Base-by-base conservation (phyloP, 1,140 invertebrate genomes). In the Euura saliciscinereae region DNA sequence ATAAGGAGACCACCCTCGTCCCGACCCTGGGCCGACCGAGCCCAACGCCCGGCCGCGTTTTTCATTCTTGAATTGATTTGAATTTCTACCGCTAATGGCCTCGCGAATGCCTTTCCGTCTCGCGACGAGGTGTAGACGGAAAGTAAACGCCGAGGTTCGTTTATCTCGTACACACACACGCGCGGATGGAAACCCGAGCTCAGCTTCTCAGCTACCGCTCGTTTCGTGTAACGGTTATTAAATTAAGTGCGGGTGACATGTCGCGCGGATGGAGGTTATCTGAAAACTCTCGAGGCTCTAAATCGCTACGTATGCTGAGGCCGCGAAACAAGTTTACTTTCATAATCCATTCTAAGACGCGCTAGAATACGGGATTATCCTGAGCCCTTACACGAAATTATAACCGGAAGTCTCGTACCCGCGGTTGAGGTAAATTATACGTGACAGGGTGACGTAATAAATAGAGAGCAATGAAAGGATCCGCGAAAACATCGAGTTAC, bases 231-330 rank as follows among this genome's bases (percentile, higher is more conserved):
- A 28, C 28, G 28, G 28, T 28, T 28, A 28, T 28, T 28, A 28
- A 28, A 28, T 28, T 28, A 28, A 28, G 28, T 28, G 28, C 28
- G 28, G 28, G 28, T 28, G 28, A 28, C 28, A 1, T 28, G 0
- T 28, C 28, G 28, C 28, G 28, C 28, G 28, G 28, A 28, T 28
- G 28, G 28, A 28, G 28, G 28, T 28, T 28, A 28, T 28, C 28
- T 28, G 28, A 28, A 28, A 28, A 28, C 28, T 28, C 28, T 28
- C 28, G 28, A 28, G 28, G 28, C 28, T 28, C 76, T 73, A 72
- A 78, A 76, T 72, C 72, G 74, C 77, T 74, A 75, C 74, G 72
- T 75, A 74, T 74, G 74, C 72, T 73, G 75, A 73, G 73, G 68
- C 76, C 74, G 75, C 28, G 28, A 28, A 28, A 28, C 46, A n/a